Base-by-base conservation (phyloP, 2,888 invertebrate species). In the Agrochola circellaris region DNA sequence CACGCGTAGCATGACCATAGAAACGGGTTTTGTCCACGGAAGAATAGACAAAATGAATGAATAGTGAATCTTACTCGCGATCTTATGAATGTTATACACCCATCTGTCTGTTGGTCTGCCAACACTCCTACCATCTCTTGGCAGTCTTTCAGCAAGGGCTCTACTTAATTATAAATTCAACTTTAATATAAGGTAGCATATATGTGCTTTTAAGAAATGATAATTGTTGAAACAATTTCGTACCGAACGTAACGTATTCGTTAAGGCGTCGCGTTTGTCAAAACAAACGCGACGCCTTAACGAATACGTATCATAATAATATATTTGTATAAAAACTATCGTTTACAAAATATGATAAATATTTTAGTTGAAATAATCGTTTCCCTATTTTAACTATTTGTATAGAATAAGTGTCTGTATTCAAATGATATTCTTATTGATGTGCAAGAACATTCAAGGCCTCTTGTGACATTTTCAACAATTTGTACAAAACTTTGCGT, bases 371-470 rank as follows among this genome's bases (percentile, higher is more conserved):
- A 0, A 72, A 54, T 58, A 45, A 60, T n/a, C 5, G n/a, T 69
- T 64, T 82, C 38, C 45, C 0, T 68, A 68, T 82, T 69, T 65
- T 34, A 51, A 42, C 64, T 0, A 74, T 81, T 74, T 74, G 20
- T 64, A 26, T 8, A 54, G 65, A 74, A 79, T 74, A 38, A 81
- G n/a, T 82, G 67, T 56, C 48, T 56, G 9, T 60, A 58, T 77
- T 42, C 23, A 77, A 82, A 77, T 82, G n/a, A 56, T 65, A 60
- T 54, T 77, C 45, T 56, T 70, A 71, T 51, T 58, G 42, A 64
- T 60, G 82, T 75, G 54, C 72, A 76, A 54, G 34, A 70, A 77
- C 70, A 54, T 48, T 68, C 73, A 83, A 81, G 73, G 67, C 58
- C 26, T 11, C 45, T 45, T 38, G 34, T 45, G 56, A 30, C 6